These are phyloP conservation scores for Gasterosteus aculeatus DNA, from an alignment of 2,113 vertebrate species.

Conservation along the genomic window DNA sequence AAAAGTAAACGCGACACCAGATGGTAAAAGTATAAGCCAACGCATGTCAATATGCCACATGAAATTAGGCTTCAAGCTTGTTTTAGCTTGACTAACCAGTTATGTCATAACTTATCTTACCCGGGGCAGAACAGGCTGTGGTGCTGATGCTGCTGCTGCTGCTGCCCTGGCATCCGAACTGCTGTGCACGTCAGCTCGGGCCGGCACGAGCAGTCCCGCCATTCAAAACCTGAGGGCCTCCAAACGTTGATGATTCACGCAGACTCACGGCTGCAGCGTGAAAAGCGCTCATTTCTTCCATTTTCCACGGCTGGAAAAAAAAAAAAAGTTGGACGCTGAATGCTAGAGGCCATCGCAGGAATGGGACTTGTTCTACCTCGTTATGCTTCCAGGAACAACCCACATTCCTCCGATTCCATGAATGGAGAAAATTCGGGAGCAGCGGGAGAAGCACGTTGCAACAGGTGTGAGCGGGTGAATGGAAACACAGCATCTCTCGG, in stretches of 20 bases:
- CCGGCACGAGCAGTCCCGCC: constrained; percentile 47
- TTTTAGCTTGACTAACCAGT: constrained; percentile 71
- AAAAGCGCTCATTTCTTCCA: constrained; percentile 61
- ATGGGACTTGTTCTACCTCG: constrained; percentile 38
- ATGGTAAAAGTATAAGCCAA: constrained; percentile 31
- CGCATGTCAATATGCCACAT: constrained; percentile 42
- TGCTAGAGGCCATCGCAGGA: constrained; percentile 45
- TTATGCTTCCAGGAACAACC: constrained; percentile 49
- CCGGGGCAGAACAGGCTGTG: constrained; percentile 50
- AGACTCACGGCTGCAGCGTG: constrained; percentile 42
- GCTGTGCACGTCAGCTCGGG: constrained; percentile 59
- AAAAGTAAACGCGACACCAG: constrained; percentile 33
- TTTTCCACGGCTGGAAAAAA: constrained; percentile 38
- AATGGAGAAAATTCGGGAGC: constrained; percentile 41
- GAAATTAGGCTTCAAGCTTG: constrained; percentile 60
- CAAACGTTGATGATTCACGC: constrained; percentile 62
- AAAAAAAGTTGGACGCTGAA: constrained; percentile 47
- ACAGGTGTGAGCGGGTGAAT: constrained; percentile 23
- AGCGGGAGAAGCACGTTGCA: constrained; percentile 8
- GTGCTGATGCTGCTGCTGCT: constrained; percentile 20
- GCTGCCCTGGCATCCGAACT: constrained; percentile 42
- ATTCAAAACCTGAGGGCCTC: constrained; percentile 56
- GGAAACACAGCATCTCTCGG: constrained; percentile 6
- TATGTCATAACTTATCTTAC: constrained; percentile 63
- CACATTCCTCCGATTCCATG: constrained; percentile 38